Evolutionary conservation across 1,140 invertebrate genomes (phyloP).

Genomic region (Hestina assimilis): DNA sequence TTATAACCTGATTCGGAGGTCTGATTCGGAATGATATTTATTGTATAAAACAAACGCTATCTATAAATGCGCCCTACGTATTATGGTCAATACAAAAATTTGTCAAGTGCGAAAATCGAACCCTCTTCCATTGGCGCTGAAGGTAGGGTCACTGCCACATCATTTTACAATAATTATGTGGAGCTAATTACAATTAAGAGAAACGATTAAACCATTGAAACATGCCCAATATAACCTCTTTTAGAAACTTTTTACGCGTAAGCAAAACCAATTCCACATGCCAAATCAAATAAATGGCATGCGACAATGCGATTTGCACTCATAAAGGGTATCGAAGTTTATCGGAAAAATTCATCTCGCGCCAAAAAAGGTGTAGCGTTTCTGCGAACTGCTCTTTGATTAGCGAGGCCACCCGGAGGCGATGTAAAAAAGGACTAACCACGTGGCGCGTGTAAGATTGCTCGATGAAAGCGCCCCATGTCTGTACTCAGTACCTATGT

Average conservation of each 20-base stretch:
- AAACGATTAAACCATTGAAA: not conserved
- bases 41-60: too few species aligned
- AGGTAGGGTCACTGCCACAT: too few species aligned
- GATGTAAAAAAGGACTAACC: conserved; percentile 55
- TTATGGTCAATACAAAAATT: too few species aligned
- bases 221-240: not conserved
- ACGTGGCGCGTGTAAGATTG: conserved; percentile 61
- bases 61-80: too few species aligned
- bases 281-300: not conserved
- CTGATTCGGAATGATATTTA: too few species aligned
- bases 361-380: not conserved
- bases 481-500: conserved; percentile 21
- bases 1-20: too few species aligned
- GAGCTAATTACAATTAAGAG: not conserved
- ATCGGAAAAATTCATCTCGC: not conserved
- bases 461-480: conserved; percentile 47
- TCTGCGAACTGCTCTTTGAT: conserved; percentile 37
- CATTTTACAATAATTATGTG: not conserved
- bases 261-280: not conserved
- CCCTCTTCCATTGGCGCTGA: too few species aligned
- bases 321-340: conserved; percentile 1
- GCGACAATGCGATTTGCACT: not conserved
- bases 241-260: not conserved
- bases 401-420: conserved; percentile 40
- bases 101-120: too few species aligned